Percentiles rank a stretch among this genome's conserved stretches.
These are phyloP conservation scores for Apoderus coryli DNA, from an alignment of 2,888 invertebrate species.

Conservation along the genomic window DNA sequence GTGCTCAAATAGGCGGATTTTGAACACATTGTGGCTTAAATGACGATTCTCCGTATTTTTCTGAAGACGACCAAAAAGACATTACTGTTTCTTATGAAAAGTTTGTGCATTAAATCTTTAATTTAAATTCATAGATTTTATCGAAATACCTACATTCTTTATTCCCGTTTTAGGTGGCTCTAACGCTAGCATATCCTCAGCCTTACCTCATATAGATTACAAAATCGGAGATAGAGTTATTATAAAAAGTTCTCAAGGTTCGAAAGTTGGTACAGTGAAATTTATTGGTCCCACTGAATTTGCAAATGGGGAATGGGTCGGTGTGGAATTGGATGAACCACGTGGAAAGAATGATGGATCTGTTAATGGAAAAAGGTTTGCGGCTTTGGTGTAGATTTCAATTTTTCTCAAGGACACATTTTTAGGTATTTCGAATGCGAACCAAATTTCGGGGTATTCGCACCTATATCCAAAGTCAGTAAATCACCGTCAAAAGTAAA, in stretches of 20 bases:
- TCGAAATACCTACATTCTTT: conserved; percentile 1
- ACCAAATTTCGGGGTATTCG: conserved; percentile 84
- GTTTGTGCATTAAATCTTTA: too few species aligned
- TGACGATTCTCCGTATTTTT: too few species aligned
- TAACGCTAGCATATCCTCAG: conserved; percentile 35
- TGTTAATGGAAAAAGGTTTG: conserved; percentile 78
- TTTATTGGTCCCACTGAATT: conserved; percentile 83
- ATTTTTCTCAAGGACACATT: too few species aligned
- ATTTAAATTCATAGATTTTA: too few species aligned
- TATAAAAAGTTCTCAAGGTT: conserved; percentile 72
- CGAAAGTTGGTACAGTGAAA: conserved; percentile 74
- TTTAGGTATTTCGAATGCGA: conserved; percentile 86
- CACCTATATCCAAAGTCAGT: conserved; percentile 80
- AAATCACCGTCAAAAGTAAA: conserved; percentile 64
- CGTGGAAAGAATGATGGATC: conserved; percentile 93
- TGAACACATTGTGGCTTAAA: too few species aligned
- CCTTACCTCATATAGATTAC: conserved; percentile 40
- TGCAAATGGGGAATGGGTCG: conserved; percentile 89
- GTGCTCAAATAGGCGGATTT: too few species aligned
- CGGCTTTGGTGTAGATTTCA: conserved; percentile 2
- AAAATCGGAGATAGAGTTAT: conserved; percentile 85
- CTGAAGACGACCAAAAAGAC: too few species aligned
- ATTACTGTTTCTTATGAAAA: too few species aligned
- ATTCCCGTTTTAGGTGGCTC: conserved; percentile 32
- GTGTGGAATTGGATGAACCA: conserved; percentile 87